Evolutionary conservation across 2,888 invertebrate species (phyloP).

Genomic region (Gonocerus acuteangulatus): DNA sequence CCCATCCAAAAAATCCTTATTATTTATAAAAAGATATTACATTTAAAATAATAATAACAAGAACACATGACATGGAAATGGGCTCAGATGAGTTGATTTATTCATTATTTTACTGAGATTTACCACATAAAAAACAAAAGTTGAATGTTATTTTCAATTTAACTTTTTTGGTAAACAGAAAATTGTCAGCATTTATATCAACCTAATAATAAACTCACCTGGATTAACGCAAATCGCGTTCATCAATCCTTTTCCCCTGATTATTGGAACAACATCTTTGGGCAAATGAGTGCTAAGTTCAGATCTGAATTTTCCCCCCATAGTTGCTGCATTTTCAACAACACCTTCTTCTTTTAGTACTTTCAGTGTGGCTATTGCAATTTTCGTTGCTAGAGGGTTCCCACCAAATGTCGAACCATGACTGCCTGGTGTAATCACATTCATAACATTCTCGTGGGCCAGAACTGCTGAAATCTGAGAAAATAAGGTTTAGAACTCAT

Average conservation of each 20-base stretch:
- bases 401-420: conserved; percentile 96
- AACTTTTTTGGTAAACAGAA: too few species aligned
- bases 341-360: conserved; percentile 80
- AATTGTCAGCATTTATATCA: too few species aligned
- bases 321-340: conserved; percentile 67
- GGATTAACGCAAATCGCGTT: conserved; percentile 77
- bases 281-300: conserved; percentile 61
- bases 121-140: too few species aligned
- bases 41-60: too few species aligned
- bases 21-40: too few species aligned
- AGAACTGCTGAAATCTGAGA: conserved; percentile 51
- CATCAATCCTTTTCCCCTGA: conserved; percentile 82
- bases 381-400: conserved; percentile 80
- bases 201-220: too few species aligned
- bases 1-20: too few species aligned
- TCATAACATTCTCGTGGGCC: conserved; percentile 75
- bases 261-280: conserved; percentile 59
- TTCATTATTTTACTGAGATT: too few species aligned
- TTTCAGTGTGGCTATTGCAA: conserved; percentile 77
- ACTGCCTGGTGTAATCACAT: conserved; percentile 78
- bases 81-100: too few species aligned
- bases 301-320: conserved; percentile 63
- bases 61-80: too few species aligned
- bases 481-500: too few species aligned
- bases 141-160: too few species aligned